A percentile compares a stretch with the other conserved stretches of the same genome.
phyloP scores from a whole-genome alignment of 2,888 invertebrate genomes.

The Troides aeacus region DNA sequence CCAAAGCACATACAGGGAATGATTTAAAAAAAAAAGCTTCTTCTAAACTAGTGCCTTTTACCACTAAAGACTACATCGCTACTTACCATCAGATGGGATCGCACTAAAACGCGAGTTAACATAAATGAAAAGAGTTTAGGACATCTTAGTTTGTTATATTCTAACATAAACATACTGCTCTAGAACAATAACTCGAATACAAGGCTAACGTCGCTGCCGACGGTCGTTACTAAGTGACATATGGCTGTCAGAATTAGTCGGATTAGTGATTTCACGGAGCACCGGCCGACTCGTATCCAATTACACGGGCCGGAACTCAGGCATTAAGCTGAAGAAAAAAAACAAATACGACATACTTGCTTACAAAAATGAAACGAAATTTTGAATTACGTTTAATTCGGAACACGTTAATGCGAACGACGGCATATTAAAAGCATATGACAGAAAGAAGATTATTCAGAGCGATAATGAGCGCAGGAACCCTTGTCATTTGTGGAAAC shows the following conservation, averaged over 20 bases:
- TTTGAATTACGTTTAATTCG: conserved; percentile 50
- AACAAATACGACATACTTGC: conserved; percentile 60
- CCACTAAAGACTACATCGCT: too few species aligned
- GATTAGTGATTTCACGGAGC: conserved; percentile 79
- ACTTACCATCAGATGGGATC: too few species aligned
- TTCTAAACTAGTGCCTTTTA: too few species aligned
- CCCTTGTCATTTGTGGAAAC: conserved; percentile 25
- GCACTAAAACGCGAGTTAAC: too few species aligned
- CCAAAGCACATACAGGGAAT: too few species aligned
- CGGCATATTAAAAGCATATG: conserved; percentile 48
- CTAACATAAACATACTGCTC: too few species aligned
- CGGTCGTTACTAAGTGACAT: conserved; percentile 74
- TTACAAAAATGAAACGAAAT: conserved; percentile 61
- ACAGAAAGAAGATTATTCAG: conserved; percentile 27
- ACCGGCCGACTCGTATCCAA: conserved; percentile 69
- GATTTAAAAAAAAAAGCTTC: too few species aligned
- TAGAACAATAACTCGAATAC: conserved; percentile 23
- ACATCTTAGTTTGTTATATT: too few species aligned
- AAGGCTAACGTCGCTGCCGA: conserved; percentile 43
- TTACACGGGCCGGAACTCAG: conserved; percentile 68
- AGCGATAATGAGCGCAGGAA: conserved; percentile 27
- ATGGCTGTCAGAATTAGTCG: conserved; percentile 79
- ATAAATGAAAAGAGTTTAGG: too few species aligned
- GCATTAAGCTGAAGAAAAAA: conserved; percentile 50
- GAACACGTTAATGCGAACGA: conserved; percentile 46